phyloP scores from a whole-genome alignment of 23 tunicate species.

The Botrylloides violaceus region DNA sequence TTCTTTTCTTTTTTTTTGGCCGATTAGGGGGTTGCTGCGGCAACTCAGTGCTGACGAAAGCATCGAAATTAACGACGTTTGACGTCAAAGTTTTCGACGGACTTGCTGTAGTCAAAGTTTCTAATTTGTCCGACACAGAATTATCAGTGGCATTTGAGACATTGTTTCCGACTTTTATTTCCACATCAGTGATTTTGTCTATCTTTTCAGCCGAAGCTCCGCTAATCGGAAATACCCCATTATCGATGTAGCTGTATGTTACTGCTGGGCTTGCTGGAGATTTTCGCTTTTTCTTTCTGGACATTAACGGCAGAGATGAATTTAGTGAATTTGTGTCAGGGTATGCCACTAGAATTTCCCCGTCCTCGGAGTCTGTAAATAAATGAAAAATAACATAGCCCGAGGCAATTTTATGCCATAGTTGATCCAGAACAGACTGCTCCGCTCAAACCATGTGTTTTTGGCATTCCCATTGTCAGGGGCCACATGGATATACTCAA shows the following conservation, averaged over 20 bases:
- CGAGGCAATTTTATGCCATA: neutral
- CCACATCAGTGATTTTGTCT: neutral
- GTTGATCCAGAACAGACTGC: no score
- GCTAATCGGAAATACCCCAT: neutral
- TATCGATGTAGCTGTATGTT: neutral
- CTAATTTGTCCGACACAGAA: neutral
- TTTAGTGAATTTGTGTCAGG: slow-evolving; percentile 1
- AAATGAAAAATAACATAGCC: neutral
- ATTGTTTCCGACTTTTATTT: slow-evolving; percentile 6
- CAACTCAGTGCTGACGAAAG: neutral
- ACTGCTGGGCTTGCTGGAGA: slow-evolving; percentile 1
- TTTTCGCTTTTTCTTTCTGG: slow-evolving; percentile 6
- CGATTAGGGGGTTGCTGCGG: neutral
- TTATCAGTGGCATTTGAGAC: neutral
- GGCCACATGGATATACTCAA: no score
- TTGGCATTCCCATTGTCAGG: no score
- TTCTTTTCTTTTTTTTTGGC: neutral
- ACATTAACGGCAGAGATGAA: slow-evolving; percentile 13
- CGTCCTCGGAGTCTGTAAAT: neutral
- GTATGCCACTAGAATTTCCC: neutral
- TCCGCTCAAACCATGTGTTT: no score
- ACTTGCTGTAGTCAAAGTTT: neutral
- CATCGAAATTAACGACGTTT: neutral
- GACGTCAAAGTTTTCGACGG: neutral
- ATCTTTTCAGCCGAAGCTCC: neutral